These are phyloP conservation scores for Pipra filicauda DNA, from an alignment of 2,113 vertebrate species.

Conservation along the genomic window DNA sequence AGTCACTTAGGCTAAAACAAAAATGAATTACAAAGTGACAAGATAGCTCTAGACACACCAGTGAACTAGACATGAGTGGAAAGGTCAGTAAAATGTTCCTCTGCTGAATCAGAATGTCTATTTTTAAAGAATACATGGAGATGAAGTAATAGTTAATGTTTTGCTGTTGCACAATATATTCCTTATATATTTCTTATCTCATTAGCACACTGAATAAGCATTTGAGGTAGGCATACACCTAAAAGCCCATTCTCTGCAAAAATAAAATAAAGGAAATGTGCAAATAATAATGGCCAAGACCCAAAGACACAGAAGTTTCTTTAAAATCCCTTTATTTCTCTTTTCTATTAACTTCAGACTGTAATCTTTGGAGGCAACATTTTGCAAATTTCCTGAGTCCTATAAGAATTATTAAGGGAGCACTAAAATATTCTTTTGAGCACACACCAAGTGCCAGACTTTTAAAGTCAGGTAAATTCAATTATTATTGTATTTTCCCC, in stretches of 20 bases:
- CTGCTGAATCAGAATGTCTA: neutral
- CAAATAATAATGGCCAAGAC: neutral
- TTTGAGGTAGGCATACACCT: neutral
- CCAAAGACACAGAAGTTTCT: neutral
- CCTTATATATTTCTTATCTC: neutral
- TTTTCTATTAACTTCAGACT: neutral
- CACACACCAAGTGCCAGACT: neutral
- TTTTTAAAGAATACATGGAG: neutral
- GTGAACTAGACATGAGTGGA: constrained; percentile 51
- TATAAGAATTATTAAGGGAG: neutral
- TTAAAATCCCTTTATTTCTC: neutral
- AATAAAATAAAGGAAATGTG: neutral
- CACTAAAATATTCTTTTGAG: neutral
- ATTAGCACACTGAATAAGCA: neutral
- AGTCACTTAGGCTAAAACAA: constrained; percentile 19
- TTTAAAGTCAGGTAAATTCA: constrained; percentile 18
- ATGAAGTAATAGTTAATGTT: neutral
- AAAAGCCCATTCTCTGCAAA: neutral
- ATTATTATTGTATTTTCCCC: neutral
- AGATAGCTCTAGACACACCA: constrained; percentile 42
- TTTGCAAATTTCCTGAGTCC: constrained; percentile 6
- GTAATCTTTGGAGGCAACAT: neutral
- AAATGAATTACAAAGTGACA: constrained; percentile 41
- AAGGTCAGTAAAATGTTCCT: constrained; percentile 38
- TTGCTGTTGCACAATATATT: neutral